Conservation (phyloP, 2,113 vertebrate genomes). For the Perca fluviatilis region DNA sequence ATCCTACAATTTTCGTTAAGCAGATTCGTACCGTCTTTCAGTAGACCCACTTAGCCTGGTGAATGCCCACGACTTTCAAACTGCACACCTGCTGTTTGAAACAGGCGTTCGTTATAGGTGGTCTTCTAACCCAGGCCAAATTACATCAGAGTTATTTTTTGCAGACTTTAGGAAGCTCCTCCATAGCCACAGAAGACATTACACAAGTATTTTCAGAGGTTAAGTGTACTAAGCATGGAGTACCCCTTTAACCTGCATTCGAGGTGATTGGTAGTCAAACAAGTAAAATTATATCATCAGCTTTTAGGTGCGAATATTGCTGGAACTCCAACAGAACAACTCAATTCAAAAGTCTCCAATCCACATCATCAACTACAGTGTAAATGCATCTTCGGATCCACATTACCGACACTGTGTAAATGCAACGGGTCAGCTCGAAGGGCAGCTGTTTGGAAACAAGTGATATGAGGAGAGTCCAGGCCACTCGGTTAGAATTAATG, state of each 20-base stretch:
- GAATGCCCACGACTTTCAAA: not conserved
- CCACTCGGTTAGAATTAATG: not conserved
- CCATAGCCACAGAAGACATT: not conserved
- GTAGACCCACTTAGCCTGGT: not conserved
- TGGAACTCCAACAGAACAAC: not conserved
- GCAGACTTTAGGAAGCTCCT: not conserved
- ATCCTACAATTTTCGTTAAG: not conserved
- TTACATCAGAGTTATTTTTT: not conserved
- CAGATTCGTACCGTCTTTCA: not conserved
- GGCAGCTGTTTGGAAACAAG: not conserved
- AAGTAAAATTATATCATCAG: not conserved
- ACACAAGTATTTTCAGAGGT: not conserved
- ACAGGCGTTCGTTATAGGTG: not conserved
- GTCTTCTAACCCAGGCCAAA: not conserved
- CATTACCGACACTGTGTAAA: not conserved
- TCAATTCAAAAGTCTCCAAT: not conserved
- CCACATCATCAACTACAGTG: not conserved
- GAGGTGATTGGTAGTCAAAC: not conserved
- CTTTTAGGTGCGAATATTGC: not conserved
- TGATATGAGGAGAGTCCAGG: not conserved
- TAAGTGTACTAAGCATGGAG: not conserved
- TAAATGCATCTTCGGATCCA: not conserved
- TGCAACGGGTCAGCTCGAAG: not conserved
- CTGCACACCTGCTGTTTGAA: not conserved
- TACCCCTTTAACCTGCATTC: not conserved